Evolutionary conservation across 2,113 vertebrate species (phyloP), one percentile per base, ranked within the genome.

Genomic region (Calyptommatus sinebrachiatus): DNA sequence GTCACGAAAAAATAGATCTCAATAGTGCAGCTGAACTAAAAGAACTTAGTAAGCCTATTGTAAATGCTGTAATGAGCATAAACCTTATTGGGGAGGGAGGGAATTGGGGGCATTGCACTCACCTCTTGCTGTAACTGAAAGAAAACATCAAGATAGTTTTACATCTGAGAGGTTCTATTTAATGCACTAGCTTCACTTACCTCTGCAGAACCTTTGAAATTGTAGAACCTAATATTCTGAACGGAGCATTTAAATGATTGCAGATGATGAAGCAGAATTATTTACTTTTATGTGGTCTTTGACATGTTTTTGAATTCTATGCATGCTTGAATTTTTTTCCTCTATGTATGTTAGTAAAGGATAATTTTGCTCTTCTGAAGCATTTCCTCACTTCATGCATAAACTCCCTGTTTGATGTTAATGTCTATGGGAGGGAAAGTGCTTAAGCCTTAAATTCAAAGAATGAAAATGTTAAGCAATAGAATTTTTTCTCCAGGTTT

Each of bases 101-200:
- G 28, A 26, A 73, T 31, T 66, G 70, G 3, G 16, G 88, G 83
- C 85, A 75, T 85, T 84, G 90, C 91, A 93, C 92, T 93, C 92
- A 90, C 85, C 88, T 86, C 83, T 88, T 85, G 82, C 75, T 76
- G 57, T 71, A 88, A 46, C 75, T 89, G 84, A 84, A 86, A 86
- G 73, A 81, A 45, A 67, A 20, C n/a, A 57, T 24, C 21, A 67
- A 45, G 29, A 57, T 57, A 77, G 41, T 70, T 1, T 53, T 82
- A 87, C 77, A 77, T 84, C 76, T 81, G 67, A 68, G 53, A 80
- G 70, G 0, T 79, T 81, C 12, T 85, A 35, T 86, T 73, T 11
- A 24, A 77, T 88, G 89, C 89, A 89, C 88, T 88, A 68, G 83
- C 86, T 71, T 88, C 86, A 86, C 88, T 89, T 92, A 89, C 84